Percentiles rank a stretch among this genome's conserved stretches.
phyloP scores from a whole-genome alignment of 2,113 vertebrate species.

The Nycticebus coucang region DNA sequence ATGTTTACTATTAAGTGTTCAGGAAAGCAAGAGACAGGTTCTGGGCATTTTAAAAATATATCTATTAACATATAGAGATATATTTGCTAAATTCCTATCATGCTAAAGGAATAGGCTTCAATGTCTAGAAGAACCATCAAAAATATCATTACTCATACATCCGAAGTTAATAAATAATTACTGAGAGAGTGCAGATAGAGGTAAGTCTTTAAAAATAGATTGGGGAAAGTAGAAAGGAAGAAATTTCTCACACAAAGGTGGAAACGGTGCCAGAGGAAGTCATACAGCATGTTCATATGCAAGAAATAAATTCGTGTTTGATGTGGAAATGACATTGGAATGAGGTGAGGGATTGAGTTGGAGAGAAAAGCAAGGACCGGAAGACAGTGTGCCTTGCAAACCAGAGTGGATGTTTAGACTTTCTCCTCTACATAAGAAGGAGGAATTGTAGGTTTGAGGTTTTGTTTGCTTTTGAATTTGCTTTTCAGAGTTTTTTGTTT shows the following conservation, averaged over 20 bases:
- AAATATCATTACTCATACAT: constrained; percentile 30
- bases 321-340: neutral
- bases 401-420: neutral
- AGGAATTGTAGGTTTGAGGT: neutral
- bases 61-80: neutral
- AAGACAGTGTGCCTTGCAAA: neutral
- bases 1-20: neutral
- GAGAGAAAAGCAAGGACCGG: neutral
- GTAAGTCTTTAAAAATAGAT: neutral
- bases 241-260: neutral
- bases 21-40: neutral
- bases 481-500: neutral
- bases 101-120: neutral
- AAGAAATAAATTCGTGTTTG: neutral
- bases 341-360: neutral
- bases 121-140: neutral
- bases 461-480: neutral
- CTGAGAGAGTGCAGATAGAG: neutral
- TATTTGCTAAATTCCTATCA: neutral
- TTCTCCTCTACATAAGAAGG: neutral
- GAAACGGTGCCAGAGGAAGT: neutral
- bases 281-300: neutral
- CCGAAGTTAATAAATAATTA: neutral
- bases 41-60: neutral
- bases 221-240: neutral